phyloP scores from a whole-genome alignment of 64 coral and sea anemone species.

The Acropora tenuis region DNA sequence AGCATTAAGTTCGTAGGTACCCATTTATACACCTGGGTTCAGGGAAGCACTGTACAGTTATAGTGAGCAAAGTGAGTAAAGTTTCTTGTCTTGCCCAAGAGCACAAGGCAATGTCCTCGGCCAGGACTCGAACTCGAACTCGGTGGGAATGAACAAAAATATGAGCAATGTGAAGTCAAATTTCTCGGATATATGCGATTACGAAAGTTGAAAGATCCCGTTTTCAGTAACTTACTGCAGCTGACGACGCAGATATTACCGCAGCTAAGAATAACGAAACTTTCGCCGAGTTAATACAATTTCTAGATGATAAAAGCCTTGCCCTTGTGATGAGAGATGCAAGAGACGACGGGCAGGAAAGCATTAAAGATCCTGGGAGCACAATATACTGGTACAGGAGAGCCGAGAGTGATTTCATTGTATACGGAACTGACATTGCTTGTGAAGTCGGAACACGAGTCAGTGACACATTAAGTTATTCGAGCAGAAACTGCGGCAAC shows the following conservation, averaged over 20 bases:
- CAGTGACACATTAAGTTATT: too few relatives aligned
- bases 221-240: too few relatives aligned
- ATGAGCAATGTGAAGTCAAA: background rate
- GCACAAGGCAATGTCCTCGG: too few relatives aligned
- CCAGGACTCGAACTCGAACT: too few relatives aligned
- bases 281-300: background rate
- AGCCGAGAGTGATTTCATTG: constrained; percentile 5
- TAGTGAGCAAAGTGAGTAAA: too few relatives aligned
- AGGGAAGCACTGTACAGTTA: too few relatives aligned
- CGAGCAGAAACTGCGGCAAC: background rate
- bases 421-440: constrained; percentile 5
- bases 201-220: too few relatives aligned
- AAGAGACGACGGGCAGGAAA: background rate
- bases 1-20: too few relatives aligned
- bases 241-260: too few relatives aligned
- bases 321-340: constrained; percentile 37
- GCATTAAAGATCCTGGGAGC: constrained; percentile 1
- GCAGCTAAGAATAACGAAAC: too few relatives aligned
- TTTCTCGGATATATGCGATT: background rate
- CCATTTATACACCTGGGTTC: too few relatives aligned
- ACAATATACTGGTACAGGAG: constrained; percentile 16
- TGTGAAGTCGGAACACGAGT: background rate
- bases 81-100: too few relatives aligned
- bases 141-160: background rate
- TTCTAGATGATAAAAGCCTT: constrained; percentile 18